These are phyloP conservation scores for Girardinichthys multiradiatus DNA, from an alignment of 2,113 vertebrate species.

Conservation along the genomic window DNA sequence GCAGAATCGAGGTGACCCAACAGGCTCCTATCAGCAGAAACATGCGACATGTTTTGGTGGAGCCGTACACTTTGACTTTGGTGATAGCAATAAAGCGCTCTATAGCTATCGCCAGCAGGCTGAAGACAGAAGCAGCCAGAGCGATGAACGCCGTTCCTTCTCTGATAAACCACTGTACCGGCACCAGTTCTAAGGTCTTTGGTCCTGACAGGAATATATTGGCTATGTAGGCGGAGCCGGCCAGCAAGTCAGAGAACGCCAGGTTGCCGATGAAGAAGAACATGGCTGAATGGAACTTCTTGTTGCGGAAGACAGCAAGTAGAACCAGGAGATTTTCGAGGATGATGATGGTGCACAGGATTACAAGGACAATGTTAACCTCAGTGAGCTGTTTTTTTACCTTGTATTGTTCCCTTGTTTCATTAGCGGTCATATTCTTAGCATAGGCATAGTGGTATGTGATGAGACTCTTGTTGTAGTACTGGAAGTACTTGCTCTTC, in stretches of 20 bases:
- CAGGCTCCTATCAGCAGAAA: conserved; percentile 92
- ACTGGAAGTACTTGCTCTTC: conserved; percentile 88
- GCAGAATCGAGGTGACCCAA: conserved; percentile 89
- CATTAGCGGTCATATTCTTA: conserved; percentile 74
- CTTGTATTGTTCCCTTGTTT: conserved; percentile 10
- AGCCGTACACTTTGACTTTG: conserved; percentile 90
- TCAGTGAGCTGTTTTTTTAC: conserved; percentile 23
- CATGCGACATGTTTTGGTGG: conserved; percentile 91
- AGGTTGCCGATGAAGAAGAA: conserved; percentile 96
- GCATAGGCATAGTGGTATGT: conserved; percentile 84
- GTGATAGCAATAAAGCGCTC: conserved; percentile 93
- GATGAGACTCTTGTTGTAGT: conserved; percentile 86
- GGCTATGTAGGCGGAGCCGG: conserved; percentile 89
- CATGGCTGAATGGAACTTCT: conserved; percentile 95
- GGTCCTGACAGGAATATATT: conserved; percentile 89
- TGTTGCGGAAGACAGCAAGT: conserved; percentile 88
- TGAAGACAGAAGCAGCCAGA: conserved; percentile 91
- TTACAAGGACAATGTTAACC: conserved; percentile 80
- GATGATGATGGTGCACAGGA: conserved; percentile 90
- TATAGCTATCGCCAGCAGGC: conserved; percentile 93
- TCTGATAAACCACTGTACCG: conserved; percentile 92
- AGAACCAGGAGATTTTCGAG: conserved; percentile 94
- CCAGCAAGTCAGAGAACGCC: conserved; percentile 92
- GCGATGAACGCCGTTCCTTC: conserved; percentile 95
- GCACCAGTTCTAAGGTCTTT: conserved; percentile 82